Evolutionary conservation across 2,888 invertebrate species (phyloP).

Genomic region (Chironomus riparius): DNA sequence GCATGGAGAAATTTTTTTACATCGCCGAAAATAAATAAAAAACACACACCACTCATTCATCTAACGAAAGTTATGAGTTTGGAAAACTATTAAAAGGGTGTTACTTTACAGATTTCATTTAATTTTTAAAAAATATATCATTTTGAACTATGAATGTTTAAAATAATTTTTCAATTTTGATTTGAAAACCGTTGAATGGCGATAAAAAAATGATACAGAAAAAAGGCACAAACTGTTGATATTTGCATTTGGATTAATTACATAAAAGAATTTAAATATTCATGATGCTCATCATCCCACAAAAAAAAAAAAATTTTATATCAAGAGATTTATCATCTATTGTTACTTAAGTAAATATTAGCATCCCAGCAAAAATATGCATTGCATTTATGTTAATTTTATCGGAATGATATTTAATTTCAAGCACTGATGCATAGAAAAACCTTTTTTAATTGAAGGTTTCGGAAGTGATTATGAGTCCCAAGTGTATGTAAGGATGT

Average conservation of each 20-base stretch:
- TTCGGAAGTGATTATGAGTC: neutral
- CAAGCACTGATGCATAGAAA: neutral
- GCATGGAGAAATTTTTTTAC: neutral
- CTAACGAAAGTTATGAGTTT: constrained; percentile 5
- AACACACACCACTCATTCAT: too few relatives aligned
- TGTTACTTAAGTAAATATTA: neutral
- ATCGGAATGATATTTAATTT: neutral
- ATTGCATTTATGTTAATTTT: neutral
- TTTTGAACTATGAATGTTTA: neutral
- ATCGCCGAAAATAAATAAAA: too few relatives aligned
- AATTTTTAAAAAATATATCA: neutral
- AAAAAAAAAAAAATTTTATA: neutral
- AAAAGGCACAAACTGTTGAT: neutral
- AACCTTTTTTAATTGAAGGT: neutral
- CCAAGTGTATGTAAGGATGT: neutral
- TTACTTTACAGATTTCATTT: neutral
- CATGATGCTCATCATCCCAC: neutral
- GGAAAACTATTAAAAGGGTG: constrained; percentile 10
- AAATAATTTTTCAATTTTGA: neutral
- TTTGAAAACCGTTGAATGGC: neutral
- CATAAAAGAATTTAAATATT: neutral
- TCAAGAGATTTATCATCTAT: neutral
- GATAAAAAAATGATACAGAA: neutral
- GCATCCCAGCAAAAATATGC: neutral
- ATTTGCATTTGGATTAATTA: neutral